Conservation (phyloP, 1,140 invertebrate species). For the Tetragnatha versicolor region DNA sequence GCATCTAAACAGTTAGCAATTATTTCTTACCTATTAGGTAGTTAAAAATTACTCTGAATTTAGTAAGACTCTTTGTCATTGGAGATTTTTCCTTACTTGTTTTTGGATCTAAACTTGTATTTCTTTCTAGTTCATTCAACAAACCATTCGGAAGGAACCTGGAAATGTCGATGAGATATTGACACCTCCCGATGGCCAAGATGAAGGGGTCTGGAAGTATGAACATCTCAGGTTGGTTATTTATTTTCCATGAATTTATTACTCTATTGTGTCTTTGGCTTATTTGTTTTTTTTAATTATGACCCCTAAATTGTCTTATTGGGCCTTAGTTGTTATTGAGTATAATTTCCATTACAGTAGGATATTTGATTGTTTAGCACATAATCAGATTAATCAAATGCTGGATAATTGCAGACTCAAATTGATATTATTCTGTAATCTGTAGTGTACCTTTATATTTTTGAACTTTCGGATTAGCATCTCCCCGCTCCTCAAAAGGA, state of each 20-base stretch:
- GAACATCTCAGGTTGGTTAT: constrained; percentile 88
- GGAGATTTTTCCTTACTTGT: neutral
- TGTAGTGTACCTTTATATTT: no score
- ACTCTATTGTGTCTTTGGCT: neutral
- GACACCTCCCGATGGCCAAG: constrained; percentile 94
- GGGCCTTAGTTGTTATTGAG: no score
- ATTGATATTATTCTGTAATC: no score
- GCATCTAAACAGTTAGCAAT: neutral
- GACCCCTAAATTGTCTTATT: neutral
- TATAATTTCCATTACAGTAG: no score
- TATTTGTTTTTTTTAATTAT: neutral
- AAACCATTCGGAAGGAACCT: constrained; percentile 92
- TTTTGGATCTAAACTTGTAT: constrained; percentile 37
- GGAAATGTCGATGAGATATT: constrained; percentile 93
- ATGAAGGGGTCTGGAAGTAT: constrained; percentile 99
- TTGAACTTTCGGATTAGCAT: no score
- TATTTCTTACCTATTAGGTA: neutral
- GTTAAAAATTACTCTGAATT: neutral
- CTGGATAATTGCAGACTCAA: no score
- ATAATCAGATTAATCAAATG: no score
- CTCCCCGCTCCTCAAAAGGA: no score
- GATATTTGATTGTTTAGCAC: no score
- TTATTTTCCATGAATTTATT: neutral
- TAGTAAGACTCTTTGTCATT: neutral
- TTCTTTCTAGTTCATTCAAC: constrained; percentile 84